Base-by-base conservation (phyloP, 2,888 invertebrate genomes). In the Drosophila niveifrons region DNA sequence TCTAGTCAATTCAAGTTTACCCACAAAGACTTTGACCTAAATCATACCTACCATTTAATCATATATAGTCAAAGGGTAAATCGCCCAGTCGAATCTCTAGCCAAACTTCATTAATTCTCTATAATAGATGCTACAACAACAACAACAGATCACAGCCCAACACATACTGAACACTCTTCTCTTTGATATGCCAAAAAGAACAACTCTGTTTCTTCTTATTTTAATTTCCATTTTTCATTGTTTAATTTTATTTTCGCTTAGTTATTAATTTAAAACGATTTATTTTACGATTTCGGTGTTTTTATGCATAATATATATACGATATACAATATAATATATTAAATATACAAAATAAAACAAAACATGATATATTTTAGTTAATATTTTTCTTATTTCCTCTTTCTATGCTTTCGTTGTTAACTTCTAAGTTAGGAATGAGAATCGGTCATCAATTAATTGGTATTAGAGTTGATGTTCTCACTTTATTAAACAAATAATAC, bases 1-100 rank as follows among this genome's bases (percentile, higher is more conserved):
- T 82, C 82, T 82, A 82, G 82, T 82, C 82, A 82, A 72, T 36
- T 64, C 63, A 66, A 67, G 66, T 58, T 73, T 34, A 11, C 17
- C 55, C 41, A 48, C 56, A 59, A 59, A 63, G 69, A 72, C 75
- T 75, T 70, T 66, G 47, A 66, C 51, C 62, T 55, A 43, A 17
- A 47, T 29, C 43, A 34, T 23, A 23, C 23, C 23, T 6, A 23
- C 23, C 23, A 23, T 6, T 4, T 51, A 51, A 15, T n/a, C n/a
- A n/a, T 31, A 34, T 51, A 47, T 50, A 56, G 53, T 29, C 51
- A 55, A 17, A 41, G 4, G 56, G 53, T 36, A 17, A 61, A 50
- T 13, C 56, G 39, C 13, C 28, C 13, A 44, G 23, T 36, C 41
- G 63, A 72, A 75, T 78, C 63, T 78, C 72, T 68, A 57, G 67